These are phyloP conservation scores for Callaeas wilsoni DNA, from an alignment of 2,113 vertebrate species.

Conservation along the genomic window DNA sequence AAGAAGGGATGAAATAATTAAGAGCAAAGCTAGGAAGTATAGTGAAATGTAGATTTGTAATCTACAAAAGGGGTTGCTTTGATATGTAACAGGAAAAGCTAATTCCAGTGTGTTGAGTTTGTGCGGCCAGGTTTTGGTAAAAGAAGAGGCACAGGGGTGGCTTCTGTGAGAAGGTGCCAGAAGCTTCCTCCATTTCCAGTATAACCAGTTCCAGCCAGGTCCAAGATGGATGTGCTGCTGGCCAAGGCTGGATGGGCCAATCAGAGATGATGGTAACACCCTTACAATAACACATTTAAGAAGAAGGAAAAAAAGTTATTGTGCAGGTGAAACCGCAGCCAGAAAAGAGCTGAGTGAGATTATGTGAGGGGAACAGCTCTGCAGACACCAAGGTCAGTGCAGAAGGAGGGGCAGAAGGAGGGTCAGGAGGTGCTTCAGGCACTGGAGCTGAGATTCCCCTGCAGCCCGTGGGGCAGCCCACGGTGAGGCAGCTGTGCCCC, in stretches of 20 bases:
- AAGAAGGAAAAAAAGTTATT: not conserved
- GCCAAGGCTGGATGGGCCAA: not conserved
- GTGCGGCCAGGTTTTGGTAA: not conserved
- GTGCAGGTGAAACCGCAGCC: not conserved
- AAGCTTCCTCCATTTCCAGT: not conserved
- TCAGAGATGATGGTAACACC: too few relatives aligned
- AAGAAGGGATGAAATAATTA: not conserved
- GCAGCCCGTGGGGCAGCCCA: not conserved
- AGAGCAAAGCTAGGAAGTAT: not conserved
- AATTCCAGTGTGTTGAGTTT: not conserved
- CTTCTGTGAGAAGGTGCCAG: not conserved
- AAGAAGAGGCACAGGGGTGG: not conserved
- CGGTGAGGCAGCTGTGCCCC: not conserved
- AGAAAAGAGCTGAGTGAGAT: not conserved
- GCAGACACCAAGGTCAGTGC: not conserved
- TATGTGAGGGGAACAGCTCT: fast-evolving
- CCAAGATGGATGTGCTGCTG: fast-evolving
- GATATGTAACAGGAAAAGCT: not conserved
- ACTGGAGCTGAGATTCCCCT: not conserved
- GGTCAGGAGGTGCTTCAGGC: not conserved
- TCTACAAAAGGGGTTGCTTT: not conserved
- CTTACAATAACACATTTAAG: not conserved
- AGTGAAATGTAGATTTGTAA: not conserved
- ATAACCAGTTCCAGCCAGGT: not conserved
- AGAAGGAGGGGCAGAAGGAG: not conserved